phyloP scores from a whole-genome alignment of 1,140 invertebrate species.

The Drosophila littoralis region DNA sequence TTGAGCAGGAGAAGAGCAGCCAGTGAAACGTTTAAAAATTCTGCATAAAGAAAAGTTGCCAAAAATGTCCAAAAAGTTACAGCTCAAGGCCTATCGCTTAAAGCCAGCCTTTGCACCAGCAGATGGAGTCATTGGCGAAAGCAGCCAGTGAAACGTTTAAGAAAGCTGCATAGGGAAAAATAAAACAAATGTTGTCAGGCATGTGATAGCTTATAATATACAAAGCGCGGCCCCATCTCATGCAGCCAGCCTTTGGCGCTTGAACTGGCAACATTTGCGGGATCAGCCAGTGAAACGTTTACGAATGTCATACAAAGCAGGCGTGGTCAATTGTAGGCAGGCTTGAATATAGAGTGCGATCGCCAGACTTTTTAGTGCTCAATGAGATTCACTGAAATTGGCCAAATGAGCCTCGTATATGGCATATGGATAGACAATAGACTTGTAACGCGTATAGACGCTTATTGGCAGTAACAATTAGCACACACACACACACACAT shows the following conservation, averaged over 20 bases:
- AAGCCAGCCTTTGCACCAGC: too few relatives aligned
- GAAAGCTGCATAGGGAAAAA: not conserved
- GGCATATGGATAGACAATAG: conserved; percentile 19
- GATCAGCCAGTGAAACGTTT: too few relatives aligned
- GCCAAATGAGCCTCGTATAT: conserved; percentile 20
- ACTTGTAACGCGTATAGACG: conserved; percentile 14
- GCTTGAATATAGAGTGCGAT: conserved; percentile 1
- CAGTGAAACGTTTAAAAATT: not conserved
- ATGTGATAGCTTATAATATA: too few relatives aligned
- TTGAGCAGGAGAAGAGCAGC: not conserved
- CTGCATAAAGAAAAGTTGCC: too few relatives aligned
- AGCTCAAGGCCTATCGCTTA: too few relatives aligned
- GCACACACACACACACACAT: conserved; percentile 29
- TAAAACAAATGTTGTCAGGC: not conserved
- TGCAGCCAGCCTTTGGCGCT: too few relatives aligned
- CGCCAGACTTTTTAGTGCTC: not conserved
- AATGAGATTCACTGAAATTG: conserved; percentile 1
- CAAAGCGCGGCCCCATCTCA: too few relatives aligned
- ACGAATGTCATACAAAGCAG: too few relatives aligned
- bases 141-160: conserved; percentile 4
- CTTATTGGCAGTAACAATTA: conserved; percentile 57
- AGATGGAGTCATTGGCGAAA: not conserved
- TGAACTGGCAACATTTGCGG: too few relatives aligned
- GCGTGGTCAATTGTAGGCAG: not conserved
- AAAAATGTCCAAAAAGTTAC: too few relatives aligned